Evolutionary conservation across 2,797 vertebrate genomes (phyloP).

Genomic region (Cirrhinus mrigala): DNA sequence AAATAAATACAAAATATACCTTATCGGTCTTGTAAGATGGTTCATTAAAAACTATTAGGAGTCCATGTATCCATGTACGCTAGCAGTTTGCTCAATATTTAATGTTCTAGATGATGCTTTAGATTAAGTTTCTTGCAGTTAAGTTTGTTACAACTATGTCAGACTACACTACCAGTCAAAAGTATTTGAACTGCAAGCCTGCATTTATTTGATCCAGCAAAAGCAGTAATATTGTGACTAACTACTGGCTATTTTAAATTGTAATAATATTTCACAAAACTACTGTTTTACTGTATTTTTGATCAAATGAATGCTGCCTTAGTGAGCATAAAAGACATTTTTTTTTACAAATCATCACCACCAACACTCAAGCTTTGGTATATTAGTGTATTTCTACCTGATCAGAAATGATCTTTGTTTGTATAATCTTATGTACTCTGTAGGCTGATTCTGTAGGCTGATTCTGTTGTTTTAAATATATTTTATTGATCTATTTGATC

Average conservation of each 20-base stretch:
- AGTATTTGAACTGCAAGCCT: too few species aligned
- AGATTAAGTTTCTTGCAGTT: neutral
- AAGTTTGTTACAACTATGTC: neutral
- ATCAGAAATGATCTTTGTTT: neutral
- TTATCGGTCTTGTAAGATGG: conserved; percentile 1
- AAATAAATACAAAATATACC: conserved; percentile 15
- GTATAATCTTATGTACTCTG: neutral
- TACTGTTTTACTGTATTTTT: neutral
- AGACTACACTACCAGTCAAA: neutral
- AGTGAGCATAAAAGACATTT: neutral
- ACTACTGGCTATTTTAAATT: neutral
- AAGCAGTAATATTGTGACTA: too few species aligned
- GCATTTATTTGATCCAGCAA: too few species aligned
- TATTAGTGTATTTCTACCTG: neutral
- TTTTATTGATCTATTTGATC: neutral
- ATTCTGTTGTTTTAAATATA: neutral
- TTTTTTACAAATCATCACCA: neutral
- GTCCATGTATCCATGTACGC: neutral
- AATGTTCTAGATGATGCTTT: neutral
- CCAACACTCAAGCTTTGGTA: neutral
- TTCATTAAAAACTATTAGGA: conserved; percentile 28
- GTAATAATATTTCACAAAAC: neutral
- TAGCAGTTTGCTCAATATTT: conserved; percentile 6
- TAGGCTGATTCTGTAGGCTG: neutral
- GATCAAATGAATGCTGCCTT: neutral